Conservation (phyloP, 2,888 invertebrate genomes). For the Mellilla xanthometata region DNA sequence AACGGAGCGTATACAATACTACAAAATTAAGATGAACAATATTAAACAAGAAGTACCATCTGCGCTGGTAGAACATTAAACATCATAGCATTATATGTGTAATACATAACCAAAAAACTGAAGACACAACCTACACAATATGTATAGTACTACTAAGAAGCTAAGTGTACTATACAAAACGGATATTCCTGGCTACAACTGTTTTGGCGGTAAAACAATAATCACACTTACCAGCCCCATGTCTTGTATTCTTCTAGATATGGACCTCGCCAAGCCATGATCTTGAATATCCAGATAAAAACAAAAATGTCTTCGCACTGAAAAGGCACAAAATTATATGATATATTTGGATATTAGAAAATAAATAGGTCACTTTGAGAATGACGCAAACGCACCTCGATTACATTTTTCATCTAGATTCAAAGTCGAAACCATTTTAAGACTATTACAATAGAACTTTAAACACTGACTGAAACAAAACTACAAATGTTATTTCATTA, state of each 20-base stretch:
- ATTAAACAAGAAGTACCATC: neutral
- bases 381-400: constrained; percentile 60
- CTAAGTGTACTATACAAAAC: too few relatives aligned
- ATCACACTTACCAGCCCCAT: constrained; percentile 86
- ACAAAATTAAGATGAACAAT: constrained; percentile 20
- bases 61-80: neutral
- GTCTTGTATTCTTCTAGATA: constrained; percentile 87
- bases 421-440: constrained; percentile 71
- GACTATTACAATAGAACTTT: constrained; percentile 24
- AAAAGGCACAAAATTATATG: constrained; percentile 36
- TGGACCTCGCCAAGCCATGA: constrained; percentile 83
- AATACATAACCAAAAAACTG: constrained; percentile 49
- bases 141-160: too few relatives aligned
- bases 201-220: constrained; percentile 54
- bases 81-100: constrained; percentile 16
- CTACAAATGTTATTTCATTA: constrained; percentile 3
- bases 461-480: constrained; percentile 24
- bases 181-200: neutral
- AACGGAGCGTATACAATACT: constrained; percentile 48
- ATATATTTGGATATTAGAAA: constrained; percentile 10
- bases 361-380: constrained; percentile 38
- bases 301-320: constrained; percentile 85
- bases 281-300: constrained; percentile 91
- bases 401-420: constrained; percentile 75
- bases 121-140: neutral